Evolutionary conservation across 2,113 vertebrate species (phyloP), one percentile per base, ranked within the genome.

Genomic region (Platichthys flesus): DNA sequence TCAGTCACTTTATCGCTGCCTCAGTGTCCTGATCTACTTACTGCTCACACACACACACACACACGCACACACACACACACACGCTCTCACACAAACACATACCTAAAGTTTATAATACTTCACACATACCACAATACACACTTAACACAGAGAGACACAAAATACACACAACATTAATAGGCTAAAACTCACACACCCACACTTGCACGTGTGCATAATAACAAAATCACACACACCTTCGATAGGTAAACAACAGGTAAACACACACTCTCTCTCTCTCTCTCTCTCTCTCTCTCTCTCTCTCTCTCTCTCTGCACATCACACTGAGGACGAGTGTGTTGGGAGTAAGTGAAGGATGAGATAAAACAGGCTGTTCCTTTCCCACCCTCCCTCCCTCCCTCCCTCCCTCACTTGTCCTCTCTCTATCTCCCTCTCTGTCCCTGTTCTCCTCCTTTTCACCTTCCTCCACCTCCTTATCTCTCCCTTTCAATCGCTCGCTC

Each of bases 351-450:
- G 23, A 23, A 23, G 23, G 23, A 23, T 23, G 23, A 23, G 23
- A 23, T 23, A 23, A 23, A 23, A 23, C 23, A 23, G 23, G 23
- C 23, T 23, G 23, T 23, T 23, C 23, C 23, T 23, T 23, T 23
- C 23, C 23, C 23, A 1, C 23, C 23, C 23, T 23, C 23, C 23
- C 23, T 23, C 23, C 23, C 23, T 42, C 26, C 55, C 55, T 59
- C 35, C 37, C 24, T 20, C 24, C 42, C 63, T 78, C 63, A 20
- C 28, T 31, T 7, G 28, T 58, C 64, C 74, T 56, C 74, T 71
- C 79, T 3, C 60, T 86, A 66, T 83, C 79, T 79, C 42, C 59
- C 64, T 57, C 5, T 75, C 62, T 76, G 52, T 86, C 82, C 71
- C 66, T 9, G 14, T 63, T 79, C 51, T 76, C 57, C 71, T 72